Base-by-base conservation (phyloP, 2,113 vertebrate species). In the Saguinus imperator region DNA sequence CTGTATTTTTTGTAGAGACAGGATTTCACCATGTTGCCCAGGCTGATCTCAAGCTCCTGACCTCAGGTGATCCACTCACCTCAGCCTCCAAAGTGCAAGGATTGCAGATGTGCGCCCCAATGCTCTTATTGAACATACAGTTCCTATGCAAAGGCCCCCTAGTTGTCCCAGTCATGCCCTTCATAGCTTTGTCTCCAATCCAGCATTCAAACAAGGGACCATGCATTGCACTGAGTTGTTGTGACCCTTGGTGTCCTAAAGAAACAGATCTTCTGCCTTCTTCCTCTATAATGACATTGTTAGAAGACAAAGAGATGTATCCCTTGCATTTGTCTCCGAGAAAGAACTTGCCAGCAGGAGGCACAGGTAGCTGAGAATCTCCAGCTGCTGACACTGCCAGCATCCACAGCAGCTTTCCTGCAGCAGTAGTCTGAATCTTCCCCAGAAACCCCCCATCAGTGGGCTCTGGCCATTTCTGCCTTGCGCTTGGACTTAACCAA, bases 401-500 rank as follows among this genome's bases (percentile, higher is more conserved):
- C 29, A 48, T 18, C 48, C 70, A 5, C 77, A 14, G 21, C 5
- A 43, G 70, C 57, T 55, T 57, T 32, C 57, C 20, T 1, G 13
- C 48, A 2, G 10, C 37, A 1, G 5, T 68, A 23, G 18, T 57
- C 77, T 50, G 20, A 25, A 13, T 27, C 70, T 10, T 0, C 29
- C 29, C 40, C 16, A 5, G 20, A 16, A 17, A 2, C 2, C 10
- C 21, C 48, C 11, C 14, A 18, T 5, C 70, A 1, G 1, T 5
- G 35, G 83, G 50, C 37, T 1, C 17, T 7, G 52, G 66, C 35
- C 32, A 1, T 40, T 40, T 88, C 77, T 50, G 48, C 58, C 68
- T 40, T 11, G 0, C 0, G 0, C 48, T 37, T 25, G 76, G 6
- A 14, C 8, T 5, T 68, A 3, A 0, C 1, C 61, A 3, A 13